Percentiles rank a stretch among this genome's conserved stretches.
Conservation (phyloP, 2,113 vertebrate genomes). For the Zosterops japonicus region DNA sequence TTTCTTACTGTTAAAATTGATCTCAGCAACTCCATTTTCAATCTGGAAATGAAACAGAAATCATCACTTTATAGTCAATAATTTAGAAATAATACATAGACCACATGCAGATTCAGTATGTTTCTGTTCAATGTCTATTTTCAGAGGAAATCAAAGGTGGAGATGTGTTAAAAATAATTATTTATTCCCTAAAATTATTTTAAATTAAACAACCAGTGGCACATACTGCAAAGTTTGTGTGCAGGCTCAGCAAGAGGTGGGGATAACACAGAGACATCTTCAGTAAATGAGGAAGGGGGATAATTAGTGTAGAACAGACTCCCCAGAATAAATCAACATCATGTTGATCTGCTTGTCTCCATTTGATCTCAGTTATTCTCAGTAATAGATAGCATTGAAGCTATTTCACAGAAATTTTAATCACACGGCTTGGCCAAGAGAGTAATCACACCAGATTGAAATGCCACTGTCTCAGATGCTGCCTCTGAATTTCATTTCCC, state of each 20-base stretch:
- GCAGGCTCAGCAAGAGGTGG: neutral
- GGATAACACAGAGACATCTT: neutral
- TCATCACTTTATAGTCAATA: neutral
- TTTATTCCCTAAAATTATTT: neutral
- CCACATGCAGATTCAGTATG: neutral
- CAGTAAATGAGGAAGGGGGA: neutral
- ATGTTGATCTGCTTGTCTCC: neutral
- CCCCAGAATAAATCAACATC: neutral
- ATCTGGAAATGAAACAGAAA: constrained; percentile 53
- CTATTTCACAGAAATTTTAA: neutral
- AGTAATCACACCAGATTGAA: too few species aligned
- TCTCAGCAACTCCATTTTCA: constrained; percentile 62
- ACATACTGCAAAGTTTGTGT: neutral
- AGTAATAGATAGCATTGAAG: neutral
- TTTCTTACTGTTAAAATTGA: constrained; percentile 69
- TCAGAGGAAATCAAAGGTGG: neutral
- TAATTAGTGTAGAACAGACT: neutral
- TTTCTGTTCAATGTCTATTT: neutral
- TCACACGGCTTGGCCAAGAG: neutral
- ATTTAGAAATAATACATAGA: neutral
- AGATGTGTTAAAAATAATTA: neutral
- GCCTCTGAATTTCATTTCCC: too few species aligned
- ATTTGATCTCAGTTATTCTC: neutral
- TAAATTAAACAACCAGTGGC: neutral
- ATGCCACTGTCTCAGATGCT: too few species aligned